These are phyloP conservation scores for Pomacea canaliculata DNA, from an alignment of 2,888 invertebrate genomes.

Conservation along the genomic window DNA sequence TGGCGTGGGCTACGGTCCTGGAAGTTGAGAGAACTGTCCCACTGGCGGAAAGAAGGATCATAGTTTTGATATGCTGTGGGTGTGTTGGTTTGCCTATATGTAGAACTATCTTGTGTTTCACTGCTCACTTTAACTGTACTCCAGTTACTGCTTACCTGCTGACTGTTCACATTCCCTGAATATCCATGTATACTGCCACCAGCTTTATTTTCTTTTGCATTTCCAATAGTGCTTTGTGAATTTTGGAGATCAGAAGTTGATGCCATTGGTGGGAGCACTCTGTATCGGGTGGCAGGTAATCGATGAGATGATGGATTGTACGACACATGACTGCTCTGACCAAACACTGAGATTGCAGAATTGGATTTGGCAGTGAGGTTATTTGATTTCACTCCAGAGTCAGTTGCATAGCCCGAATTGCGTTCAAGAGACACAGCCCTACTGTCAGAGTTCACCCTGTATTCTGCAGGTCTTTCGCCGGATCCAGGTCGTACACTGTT, in stretches of 20 bases:
- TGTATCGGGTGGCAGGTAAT: conserved; percentile 30
- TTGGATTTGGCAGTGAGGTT: not conserved
- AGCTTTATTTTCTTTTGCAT: not conserved
- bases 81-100: not conserved
- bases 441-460: not conserved
- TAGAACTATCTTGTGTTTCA: not conserved
- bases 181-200: not conserved
- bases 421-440: not conserved
- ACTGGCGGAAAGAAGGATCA: not conserved
- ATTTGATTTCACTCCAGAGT: not conserved
- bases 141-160: not conserved
- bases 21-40: not conserved
- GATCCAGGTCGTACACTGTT: not conserved
- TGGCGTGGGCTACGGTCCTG: not conserved
- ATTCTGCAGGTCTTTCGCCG: not conserved
- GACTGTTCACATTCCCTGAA: not conserved
- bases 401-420: conserved; percentile 15
- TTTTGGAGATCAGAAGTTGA: not conserved
- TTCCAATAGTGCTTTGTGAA: too few species aligned
- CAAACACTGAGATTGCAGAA: not conserved
- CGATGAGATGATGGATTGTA: conserved; percentile 21
- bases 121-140: not conserved
- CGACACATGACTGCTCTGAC: conserved; percentile 1
- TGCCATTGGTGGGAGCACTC: conserved; percentile 36
- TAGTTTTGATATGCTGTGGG: not conserved